These are phyloP conservation scores for Microcebus lehilahytsara DNA, from an alignment of 2,113 vertebrate species.

Conservation along the genomic window DNA sequence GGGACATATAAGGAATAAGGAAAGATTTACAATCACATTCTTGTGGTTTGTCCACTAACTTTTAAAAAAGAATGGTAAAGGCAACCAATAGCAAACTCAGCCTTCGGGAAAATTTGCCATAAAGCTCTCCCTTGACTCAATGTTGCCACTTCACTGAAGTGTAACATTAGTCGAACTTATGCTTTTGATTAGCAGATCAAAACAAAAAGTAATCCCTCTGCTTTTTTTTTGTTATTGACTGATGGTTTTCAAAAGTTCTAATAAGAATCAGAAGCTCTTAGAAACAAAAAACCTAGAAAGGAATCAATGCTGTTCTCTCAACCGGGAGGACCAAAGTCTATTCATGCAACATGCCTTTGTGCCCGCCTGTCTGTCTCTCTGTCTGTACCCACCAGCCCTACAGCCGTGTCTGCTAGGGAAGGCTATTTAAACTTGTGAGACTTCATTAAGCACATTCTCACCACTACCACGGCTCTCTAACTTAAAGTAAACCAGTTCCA, in stretches of 20 bases:
- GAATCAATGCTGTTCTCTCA: not conserved
- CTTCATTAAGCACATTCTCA: not conserved
- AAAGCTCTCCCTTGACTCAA: not conserved
- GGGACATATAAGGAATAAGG: not conserved
- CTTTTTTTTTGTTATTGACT: not conserved
- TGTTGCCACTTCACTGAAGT: not conserved
- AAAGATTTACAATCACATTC: not conserved
- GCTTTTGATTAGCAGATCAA: not conserved
- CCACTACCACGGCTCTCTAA: not conserved
- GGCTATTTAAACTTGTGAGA: not conserved
- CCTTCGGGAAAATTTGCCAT: not conserved
- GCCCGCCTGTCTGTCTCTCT: not conserved
- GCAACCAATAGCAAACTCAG: not conserved
- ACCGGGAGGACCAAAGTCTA: not conserved
- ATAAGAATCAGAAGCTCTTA: not conserved
- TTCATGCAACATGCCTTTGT: not conserved
- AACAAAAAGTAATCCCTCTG: not conserved
- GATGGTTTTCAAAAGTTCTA: not conserved
- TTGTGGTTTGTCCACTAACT: not conserved
- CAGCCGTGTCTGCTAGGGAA: not conserved
- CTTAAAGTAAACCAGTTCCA: slow-evolving; percentile 58
- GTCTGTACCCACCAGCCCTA: not conserved
- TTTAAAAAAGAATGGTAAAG: not conserved
- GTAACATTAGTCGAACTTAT: not conserved
- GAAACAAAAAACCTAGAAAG: not conserved